Base-by-base conservation (phyloP, 2,888 invertebrate genomes). In the Drosophila infuscata region DNA sequence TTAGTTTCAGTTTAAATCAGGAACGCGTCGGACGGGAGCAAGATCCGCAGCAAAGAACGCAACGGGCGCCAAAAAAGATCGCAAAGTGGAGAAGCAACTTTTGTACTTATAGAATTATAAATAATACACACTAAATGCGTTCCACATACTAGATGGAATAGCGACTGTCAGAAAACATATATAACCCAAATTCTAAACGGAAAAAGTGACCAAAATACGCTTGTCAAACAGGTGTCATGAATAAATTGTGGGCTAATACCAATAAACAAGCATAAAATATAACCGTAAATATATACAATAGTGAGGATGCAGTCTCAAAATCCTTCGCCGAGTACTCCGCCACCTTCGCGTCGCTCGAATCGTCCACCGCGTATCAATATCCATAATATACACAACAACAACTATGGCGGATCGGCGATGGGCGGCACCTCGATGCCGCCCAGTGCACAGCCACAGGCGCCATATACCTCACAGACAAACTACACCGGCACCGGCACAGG, bases 331-430 rank as follows among this genome's bases (percentile, higher is more conserved):
- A 63, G 81, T 57, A 78, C 78, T 4, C 78, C 81, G 62, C 87
- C 92, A 36, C 79, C 90, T 0, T 80, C 88, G 38, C 82, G 89
- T 20, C 87, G 89, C 11, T 88, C 88, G 1, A 90, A 90, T 35
- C 80, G 93, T 11, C 93, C 93, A 15, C 93, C 93, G 0, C 89
- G 93, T 56, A 92, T 93, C 43, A 91, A 91, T 59, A 92, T 93
- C n/a, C 82, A 85, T 52, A 82, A 83, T 25, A 59, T 76, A 8
- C 86, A 77, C 38, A 68, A 68, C 33, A 51, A 57, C n/a, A 57
- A 15, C 25, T 57, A 89, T 63, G 85, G 86, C 17, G 79, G 76
- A 17, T 82, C 83, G 2, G 76, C 76, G 0, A 61, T 82, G 72
- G 86, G 86, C 8, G 74, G 68, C 9, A 46, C 76, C 1, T 87